A percentile compares a stretch with the other conserved stretches of the same genome.
Evolutionary conservation across 2,797 vertebrate species (phyloP).

Genomic region (Cynodonichthys magdalenae): DNA sequence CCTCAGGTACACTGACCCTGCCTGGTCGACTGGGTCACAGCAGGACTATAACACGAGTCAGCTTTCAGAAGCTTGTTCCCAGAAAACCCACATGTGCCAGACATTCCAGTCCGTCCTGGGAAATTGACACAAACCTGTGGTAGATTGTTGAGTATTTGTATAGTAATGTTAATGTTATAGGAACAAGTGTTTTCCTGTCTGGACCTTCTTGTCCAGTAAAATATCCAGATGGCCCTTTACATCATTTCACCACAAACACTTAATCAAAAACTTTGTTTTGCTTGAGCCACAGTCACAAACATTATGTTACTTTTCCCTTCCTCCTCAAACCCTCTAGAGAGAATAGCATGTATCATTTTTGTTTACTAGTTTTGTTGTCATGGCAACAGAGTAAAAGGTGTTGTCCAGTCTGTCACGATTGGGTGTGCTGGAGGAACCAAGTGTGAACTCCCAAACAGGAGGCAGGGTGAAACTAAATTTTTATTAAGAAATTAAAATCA

Average conservation of each 20-base stretch:
- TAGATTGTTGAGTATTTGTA: conserved; percentile 26
- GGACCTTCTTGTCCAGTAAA: conserved; percentile 24
- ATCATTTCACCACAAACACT: conserved; percentile 20
- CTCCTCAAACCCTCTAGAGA: conserved; percentile 33
- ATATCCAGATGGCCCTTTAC: conserved; percentile 29
- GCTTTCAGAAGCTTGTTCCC: conserved; percentile 48
- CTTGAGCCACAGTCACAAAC: conserved; percentile 22
- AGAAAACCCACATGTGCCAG: conserved; percentile 55
- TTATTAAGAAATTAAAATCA: neutral
- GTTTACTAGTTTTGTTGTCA: conserved; percentile 26
- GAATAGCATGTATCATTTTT: conserved; percentile 40
- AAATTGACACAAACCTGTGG: conserved; percentile 62
- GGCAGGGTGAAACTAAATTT: neutral
- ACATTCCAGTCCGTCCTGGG: conserved; percentile 66
- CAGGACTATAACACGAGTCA: conserved; percentile 68
- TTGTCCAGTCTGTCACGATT: conserved; percentile 1
- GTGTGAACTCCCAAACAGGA: conserved; percentile 2
- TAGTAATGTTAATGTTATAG: conserved; percentile 16
- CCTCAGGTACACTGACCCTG: conserved; percentile 67
- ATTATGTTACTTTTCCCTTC: conserved; percentile 24
- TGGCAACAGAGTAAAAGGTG: conserved; percentile 46
- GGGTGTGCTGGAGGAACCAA: conserved; percentile 6
- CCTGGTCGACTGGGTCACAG: conserved; percentile 68
- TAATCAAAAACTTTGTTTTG: conserved; percentile 32
- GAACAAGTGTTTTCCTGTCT: conserved; percentile 31